Conservation (phyloP, 2,888 invertebrate species). For the Bugulina stolonifera region DNA sequence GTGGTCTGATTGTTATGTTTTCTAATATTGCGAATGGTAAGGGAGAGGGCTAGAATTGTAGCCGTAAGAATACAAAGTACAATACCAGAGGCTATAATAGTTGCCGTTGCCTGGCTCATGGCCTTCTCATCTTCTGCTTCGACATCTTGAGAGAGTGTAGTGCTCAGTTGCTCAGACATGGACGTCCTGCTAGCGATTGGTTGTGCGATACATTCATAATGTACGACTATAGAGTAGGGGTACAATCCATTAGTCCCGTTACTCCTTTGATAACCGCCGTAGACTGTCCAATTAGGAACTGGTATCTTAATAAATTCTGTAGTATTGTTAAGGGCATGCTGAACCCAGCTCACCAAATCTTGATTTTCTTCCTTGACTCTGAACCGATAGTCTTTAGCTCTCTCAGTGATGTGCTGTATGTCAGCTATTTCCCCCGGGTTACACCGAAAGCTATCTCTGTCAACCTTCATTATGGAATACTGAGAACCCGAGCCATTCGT, state of each 20-base stretch:
- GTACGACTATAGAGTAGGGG: background rate
- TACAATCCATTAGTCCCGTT: background rate
- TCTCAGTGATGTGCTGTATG: conserved; percentile 1
- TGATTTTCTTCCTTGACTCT: background rate
- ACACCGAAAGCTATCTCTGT: background rate
- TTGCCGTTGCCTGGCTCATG: background rate
- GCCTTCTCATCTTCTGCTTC: background rate
- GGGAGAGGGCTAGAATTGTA: background rate
- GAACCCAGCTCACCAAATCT: background rate
- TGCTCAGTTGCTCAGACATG: too few relatives aligned
- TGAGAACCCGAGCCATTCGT: too few relatives aligned
- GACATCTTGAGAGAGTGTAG: too few relatives aligned
- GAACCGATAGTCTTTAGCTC: background rate
- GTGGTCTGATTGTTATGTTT: background rate
- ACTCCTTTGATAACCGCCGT: background rate
- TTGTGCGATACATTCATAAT: background rate
- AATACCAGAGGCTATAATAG: background rate
- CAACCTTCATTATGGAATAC: background rate
- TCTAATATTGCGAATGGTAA: background rate
- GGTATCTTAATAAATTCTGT: background rate
- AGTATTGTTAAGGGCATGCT: background rate
- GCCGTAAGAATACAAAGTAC: background rate
- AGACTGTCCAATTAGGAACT: background rate
- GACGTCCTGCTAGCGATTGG: too few relatives aligned
- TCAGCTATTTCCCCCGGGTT: background rate